Evolutionary conservation across 2,888 invertebrate species (phyloP).

Genomic region (Plebejus melissa): DNA sequence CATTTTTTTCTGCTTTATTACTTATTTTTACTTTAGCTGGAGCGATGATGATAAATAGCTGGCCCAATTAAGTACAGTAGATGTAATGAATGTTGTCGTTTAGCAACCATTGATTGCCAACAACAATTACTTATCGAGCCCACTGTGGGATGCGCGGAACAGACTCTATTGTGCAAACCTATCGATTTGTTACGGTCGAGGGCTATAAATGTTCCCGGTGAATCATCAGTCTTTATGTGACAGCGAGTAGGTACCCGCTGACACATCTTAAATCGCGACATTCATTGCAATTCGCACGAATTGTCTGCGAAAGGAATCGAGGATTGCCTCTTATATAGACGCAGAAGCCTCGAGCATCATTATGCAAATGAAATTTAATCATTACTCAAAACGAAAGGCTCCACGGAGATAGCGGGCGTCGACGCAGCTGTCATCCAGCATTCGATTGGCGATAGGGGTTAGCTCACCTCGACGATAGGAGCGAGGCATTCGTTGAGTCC

Average conservation of each 20-base stretch:
- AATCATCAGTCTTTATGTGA: constrained; percentile 20
- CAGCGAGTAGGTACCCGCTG: constrained; percentile 9
- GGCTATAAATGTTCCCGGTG: constrained; percentile 16
- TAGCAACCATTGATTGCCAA: constrained; percentile 20
- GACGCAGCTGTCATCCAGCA: constrained; percentile 31
- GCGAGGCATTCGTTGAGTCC: constrained; percentile 64
- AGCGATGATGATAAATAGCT: background rate
- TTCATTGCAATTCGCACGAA: background rate
- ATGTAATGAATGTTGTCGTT: background rate
- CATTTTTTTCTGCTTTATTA: background rate
- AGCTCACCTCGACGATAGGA: constrained; percentile 52
- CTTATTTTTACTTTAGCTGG: background rate
- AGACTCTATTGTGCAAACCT: constrained; percentile 16
- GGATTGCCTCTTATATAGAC: background rate
- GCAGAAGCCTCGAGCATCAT: background rate
- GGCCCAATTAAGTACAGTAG: background rate
- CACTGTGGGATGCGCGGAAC: constrained; percentile 21
- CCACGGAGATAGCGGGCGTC: constrained; percentile 25
- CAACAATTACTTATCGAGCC: constrained; percentile 17
- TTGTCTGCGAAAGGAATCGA: background rate
- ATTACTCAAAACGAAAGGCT: constrained; percentile 15
- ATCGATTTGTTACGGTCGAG: constrained; percentile 19
- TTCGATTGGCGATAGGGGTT: constrained; percentile 37
- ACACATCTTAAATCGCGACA: background rate
- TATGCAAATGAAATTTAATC: constrained; percentile 1